These are phyloP conservation scores for Dolichallabes microphthalmus DNA, from an alignment of 2,113 vertebrate genomes.

Conservation along the genomic window DNA sequence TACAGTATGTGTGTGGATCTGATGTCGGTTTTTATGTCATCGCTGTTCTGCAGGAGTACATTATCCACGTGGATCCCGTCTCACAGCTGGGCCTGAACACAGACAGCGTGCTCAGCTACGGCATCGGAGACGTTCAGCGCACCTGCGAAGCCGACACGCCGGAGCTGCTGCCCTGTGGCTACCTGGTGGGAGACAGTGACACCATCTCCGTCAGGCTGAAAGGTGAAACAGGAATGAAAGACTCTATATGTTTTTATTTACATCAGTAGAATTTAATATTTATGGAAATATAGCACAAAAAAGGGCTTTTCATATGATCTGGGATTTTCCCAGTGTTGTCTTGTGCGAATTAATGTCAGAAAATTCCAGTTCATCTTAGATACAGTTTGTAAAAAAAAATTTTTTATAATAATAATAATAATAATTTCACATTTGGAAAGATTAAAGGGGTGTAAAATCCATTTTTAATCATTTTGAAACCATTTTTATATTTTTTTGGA, in stretches of 20 bases:
- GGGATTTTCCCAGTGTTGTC: background rate
- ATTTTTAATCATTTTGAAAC: no score
- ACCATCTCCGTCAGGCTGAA: constrained; percentile 89
- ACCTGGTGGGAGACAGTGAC: constrained; percentile 93
- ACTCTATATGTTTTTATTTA: background rate
- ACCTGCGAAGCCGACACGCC: constrained; percentile 77
- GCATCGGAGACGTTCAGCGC: constrained; percentile 88
- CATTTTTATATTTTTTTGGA: no score
- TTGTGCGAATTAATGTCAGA: background rate
- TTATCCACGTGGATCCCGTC: constrained; percentile 87
- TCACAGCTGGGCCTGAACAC: constrained; percentile 89
- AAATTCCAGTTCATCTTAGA: background rate
- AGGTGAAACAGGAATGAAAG: constrained; percentile 71
- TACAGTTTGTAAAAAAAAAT: no score
- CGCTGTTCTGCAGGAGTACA: constrained; percentile 82
- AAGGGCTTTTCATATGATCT: background rate
- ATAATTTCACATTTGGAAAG: background rate
- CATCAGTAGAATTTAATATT: background rate
- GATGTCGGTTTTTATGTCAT: background rate
- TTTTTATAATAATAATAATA: no score
- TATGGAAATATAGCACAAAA: background rate
- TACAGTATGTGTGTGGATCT: constrained; percentile 7
- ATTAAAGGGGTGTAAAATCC: background rate
- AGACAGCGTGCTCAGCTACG: constrained; percentile 91
- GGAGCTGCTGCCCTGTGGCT: constrained; percentile 93